Evolutionary conservation across 64 coral and sea anemone genomes (phyloP).

Genomic region (Platygyra sinensis): DNA sequence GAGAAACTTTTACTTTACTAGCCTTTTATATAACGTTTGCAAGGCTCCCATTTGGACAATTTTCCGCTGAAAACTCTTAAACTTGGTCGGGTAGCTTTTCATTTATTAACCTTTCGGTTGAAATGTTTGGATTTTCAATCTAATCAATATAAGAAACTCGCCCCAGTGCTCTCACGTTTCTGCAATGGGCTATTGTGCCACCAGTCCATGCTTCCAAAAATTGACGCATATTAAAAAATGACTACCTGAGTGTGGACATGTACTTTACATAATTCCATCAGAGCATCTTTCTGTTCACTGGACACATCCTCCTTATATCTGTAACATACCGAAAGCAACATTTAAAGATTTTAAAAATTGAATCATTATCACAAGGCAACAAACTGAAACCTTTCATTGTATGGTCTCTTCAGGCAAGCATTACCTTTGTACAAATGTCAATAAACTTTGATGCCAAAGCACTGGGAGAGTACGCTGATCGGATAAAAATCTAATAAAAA

Average conservation of each 20-base stretch:
- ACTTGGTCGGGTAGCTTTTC: too few species aligned
- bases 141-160: too few species aligned
- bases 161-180: too few species aligned
- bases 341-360: not conserved
- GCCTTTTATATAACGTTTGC: too few species aligned
- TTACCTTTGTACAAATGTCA: slow-evolving; percentile 96
- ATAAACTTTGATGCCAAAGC: slow-evolving; percentile 92
- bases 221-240: too few species aligned
- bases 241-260: slow-evolving; percentile 85
- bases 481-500: slow-evolving; percentile 76
- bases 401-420: not conserved
- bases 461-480: slow-evolving; percentile 91
- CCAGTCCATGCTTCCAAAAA: too few species aligned
- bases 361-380: not conserved
- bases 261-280: slow-evolving; percentile 86
- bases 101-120: too few species aligned
- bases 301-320: slow-evolving; percentile 99
- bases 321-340: not conserved
- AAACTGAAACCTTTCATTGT: not conserved
- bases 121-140: too few species aligned
- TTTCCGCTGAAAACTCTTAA: too few species aligned
- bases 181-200: too few species aligned
- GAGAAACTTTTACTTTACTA: too few species aligned
- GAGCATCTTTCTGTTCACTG: slow-evolving; percentile 94
- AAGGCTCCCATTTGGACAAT: too few species aligned